phyloP scores from a whole-genome alignment of 2,888 invertebrate genomes.

The Boloria euphrosyne region DNA sequence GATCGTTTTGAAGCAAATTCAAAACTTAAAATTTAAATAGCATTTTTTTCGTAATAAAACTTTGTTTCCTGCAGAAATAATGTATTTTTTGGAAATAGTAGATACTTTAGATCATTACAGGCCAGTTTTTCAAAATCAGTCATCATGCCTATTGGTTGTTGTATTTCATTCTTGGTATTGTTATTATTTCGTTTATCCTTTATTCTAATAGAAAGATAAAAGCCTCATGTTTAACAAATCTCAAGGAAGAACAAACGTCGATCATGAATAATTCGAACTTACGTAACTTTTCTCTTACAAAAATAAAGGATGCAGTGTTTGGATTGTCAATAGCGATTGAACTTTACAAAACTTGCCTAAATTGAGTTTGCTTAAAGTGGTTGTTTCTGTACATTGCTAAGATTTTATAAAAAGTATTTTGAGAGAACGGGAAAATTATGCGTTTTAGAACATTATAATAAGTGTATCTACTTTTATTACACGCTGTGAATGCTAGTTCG shows the following conservation, averaged over 20 bases:
- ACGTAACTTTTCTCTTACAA: slow-evolving; percentile 11
- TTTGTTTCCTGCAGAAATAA: too few species aligned
- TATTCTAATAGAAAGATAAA: too few species aligned
- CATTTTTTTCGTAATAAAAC: too few species aligned
- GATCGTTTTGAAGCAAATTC: too few species aligned
- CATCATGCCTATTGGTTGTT: too few species aligned
- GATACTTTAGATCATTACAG: too few species aligned
- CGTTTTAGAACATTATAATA: neutral
- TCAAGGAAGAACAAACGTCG: neutral
- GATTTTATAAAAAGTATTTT: slow-evolving; percentile 8
- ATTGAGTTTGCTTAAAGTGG: slow-evolving; percentile 5
- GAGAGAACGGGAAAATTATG: neutral
- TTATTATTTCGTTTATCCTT: too few species aligned
- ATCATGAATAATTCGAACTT: slow-evolving; percentile 4
- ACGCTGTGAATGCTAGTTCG: neutral
- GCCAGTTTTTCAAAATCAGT: too few species aligned
- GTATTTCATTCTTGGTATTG: too few species aligned
- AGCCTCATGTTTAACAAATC: neutral
- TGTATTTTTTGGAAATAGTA: too few species aligned
- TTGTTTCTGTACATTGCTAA: neutral
- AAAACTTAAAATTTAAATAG: too few species aligned
- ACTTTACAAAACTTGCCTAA: slow-evolving; percentile 7
- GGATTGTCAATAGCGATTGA: slow-evolving; percentile 2
- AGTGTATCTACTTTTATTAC: slow-evolving; percentile 4
- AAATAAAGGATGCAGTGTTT: slow-evolving; percentile 11